Base-by-base conservation (phyloP, 2,797 vertebrate species). In the Mallotus villosus region DNA sequence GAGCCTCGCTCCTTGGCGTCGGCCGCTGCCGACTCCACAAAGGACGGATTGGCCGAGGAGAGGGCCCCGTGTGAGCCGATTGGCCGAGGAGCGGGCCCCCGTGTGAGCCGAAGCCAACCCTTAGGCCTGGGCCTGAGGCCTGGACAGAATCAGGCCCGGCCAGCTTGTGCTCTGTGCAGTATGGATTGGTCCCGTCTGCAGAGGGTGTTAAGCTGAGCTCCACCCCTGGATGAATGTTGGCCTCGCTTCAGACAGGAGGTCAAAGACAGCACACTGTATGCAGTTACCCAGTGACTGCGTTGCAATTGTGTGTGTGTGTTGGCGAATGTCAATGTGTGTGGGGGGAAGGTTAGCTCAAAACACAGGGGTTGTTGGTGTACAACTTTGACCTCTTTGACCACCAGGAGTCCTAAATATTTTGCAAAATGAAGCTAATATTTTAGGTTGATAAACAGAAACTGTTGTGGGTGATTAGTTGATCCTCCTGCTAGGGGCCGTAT, bases 211-310 rank as follows among this genome's bases (percentile, higher is more conserved):
- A 69, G 72, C 67, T 75, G 5, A 0, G 73, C 69, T 62, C 68
- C 46, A 74, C 72, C 73, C 74, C 69, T 71, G 78, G 70, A 59
- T 74, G 71, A 73, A 73, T 77, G 55, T 85, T 88, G 87, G 83
- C 84, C 77, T n/a, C 71, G 82, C 86, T 85, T 86, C 84, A 88
- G 82, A 85, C 75, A 73, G 66, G 66, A 63, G 75, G 78, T 71
- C 67, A 74, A 79, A 67, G 76, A 9, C 22, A 70, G 65, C 67
- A 74, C 5, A 8, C 32, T 34, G 32, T 34, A 34, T 34, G 32
- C 1, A 8, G 32, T 34, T 34, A 6, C 0, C 32, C 8, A 8
- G 32, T 34, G 32, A 34, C 7, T 34, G 32, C 8, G 32, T 34
- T 34, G 32, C 32, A 8, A 34, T 34, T 1, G 32, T 34, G 32